phyloP scores from a whole-genome alignment of 2,888 invertebrate species.

The Caenorhabditis plicata region DNA sequence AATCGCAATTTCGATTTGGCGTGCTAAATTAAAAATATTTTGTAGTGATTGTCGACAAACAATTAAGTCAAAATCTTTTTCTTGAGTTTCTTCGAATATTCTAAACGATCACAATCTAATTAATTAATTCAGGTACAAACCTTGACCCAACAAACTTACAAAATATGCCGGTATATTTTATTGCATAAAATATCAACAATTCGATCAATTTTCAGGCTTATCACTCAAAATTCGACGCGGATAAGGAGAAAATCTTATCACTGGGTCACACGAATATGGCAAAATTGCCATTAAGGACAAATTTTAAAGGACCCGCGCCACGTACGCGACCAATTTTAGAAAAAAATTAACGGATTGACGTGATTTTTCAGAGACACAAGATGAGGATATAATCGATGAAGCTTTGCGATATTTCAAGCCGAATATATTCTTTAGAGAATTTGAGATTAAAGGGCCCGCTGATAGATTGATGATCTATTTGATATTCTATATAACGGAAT shows the following conservation, averaged over 20 bases:
- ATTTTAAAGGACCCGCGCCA: slow-evolving; percentile 89
- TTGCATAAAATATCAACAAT: slow-evolving; percentile 39
- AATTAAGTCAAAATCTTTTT: too few relatives aligned
- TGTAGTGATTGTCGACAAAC: too few relatives aligned
- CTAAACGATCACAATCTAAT: too few relatives aligned
- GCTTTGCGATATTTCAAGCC: slow-evolving; percentile 95
- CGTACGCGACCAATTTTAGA: slow-evolving; percentile 61
- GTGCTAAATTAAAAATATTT: too few relatives aligned
- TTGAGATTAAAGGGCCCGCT: slow-evolving; percentile 84
- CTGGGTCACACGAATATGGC: slow-evolving; percentile 83
- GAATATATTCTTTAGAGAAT: slow-evolving; percentile 97
- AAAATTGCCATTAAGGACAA: slow-evolving; percentile 84
- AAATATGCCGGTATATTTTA: too few relatives aligned
- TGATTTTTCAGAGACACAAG: slow-evolving; percentile 65
- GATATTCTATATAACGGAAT: slow-evolving; percentile 94
- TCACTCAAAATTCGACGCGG: slow-evolving; percentile 83
- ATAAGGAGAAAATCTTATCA: slow-evolving; percentile 70
- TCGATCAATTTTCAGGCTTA: slow-evolving; percentile 80
- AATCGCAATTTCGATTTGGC: too few relatives aligned
- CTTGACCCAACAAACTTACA: too few relatives aligned
- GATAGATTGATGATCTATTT: slow-evolving; percentile 95
- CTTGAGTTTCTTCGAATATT: too few relatives aligned
- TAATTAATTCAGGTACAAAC: too few relatives aligned
- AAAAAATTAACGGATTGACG: neutral
- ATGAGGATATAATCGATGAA: slow-evolving; percentile 93